Conservation (phyloP, 35 echinoderm and acorn worm species). For the Anneissia japonica region DNA sequence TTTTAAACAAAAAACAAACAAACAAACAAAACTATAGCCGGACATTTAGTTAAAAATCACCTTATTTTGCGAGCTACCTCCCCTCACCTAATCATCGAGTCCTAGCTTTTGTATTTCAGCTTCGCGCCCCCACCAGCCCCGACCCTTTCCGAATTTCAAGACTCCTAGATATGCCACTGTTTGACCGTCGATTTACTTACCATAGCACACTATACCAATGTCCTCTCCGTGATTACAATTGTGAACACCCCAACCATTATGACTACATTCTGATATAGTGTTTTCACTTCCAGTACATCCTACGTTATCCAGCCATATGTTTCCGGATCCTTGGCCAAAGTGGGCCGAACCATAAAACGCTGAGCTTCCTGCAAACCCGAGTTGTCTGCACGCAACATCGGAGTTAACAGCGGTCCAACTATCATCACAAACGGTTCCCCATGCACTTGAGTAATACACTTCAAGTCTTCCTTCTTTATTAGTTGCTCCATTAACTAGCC, state of each 20-base stretch:
- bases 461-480: slow-evolving; percentile 40
- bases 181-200: not conserved
- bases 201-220: slow-evolving; percentile 20
- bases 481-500: slow-evolving; percentile 3
- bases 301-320: slow-evolving; percentile 34
- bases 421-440: slow-evolving; percentile 54
- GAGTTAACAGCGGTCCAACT: slow-evolving; percentile 18
- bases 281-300: not conserved
- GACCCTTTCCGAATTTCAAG: no score
- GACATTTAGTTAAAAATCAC: no score
- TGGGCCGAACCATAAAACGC: not conserved
- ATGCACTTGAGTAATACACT: slow-evolving; percentile 22
- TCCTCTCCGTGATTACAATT: slow-evolving; percentile 25
- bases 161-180: no score
- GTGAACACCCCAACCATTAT: slow-evolving; percentile 1
- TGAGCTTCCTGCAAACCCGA: slow-evolving; percentile 3
- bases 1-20: no score
- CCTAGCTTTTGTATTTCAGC: no score
- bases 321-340: slow-evolving; percentile 26
- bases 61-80: no score
- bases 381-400: slow-evolving; percentile 31
- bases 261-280: slow-evolving; percentile 7
- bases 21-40: no score
- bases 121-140: no score
- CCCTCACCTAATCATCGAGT: no score